Conservation (phyloP, 2,113 vertebrate species). For the Pelobates fuscus region DNA sequence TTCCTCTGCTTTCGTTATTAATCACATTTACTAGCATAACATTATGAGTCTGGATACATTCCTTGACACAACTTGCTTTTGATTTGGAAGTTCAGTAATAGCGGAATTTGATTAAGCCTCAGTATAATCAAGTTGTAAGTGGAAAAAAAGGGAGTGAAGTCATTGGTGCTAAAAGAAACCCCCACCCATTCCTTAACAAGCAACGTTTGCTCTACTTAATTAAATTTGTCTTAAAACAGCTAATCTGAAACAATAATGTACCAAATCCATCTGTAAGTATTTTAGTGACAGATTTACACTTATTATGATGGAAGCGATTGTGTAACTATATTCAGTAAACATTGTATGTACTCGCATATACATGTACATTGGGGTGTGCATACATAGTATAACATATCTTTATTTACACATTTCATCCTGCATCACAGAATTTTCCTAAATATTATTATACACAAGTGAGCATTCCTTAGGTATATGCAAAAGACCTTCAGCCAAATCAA, state of each 20-base stretch:
- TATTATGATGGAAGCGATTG: constrained; percentile 13
- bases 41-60: constrained; percentile 46
- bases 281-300: constrained; percentile 60
- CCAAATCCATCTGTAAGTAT: constrained; percentile 58
- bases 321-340: too few relatives aligned
- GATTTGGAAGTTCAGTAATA: constrained; percentile 7
- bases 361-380: too few relatives aligned
- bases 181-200: constrained; percentile 57
- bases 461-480: too few relatives aligned
- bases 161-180: constrained; percentile 46
- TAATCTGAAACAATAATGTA: constrained; percentile 65
- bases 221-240: constrained; percentile 70
- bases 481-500: too few relatives aligned
- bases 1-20: constrained; percentile 51
- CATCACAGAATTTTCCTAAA: too few relatives aligned
- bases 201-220: constrained; percentile 63
- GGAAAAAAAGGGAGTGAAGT: constrained; percentile 7
- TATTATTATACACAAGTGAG: too few relatives aligned
- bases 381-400: too few relatives aligned
- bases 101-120: constrained; percentile 58
- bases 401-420: too few relatives aligned
- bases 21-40: constrained; percentile 55
- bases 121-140: constrained; percentile 49
- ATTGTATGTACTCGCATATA: too few relatives aligned
- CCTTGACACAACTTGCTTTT: constrained; percentile 3